phyloP scores from a whole-genome alignment of 2,113 vertebrate genomes.

The Herpailurus yagouaroundi region DNA sequence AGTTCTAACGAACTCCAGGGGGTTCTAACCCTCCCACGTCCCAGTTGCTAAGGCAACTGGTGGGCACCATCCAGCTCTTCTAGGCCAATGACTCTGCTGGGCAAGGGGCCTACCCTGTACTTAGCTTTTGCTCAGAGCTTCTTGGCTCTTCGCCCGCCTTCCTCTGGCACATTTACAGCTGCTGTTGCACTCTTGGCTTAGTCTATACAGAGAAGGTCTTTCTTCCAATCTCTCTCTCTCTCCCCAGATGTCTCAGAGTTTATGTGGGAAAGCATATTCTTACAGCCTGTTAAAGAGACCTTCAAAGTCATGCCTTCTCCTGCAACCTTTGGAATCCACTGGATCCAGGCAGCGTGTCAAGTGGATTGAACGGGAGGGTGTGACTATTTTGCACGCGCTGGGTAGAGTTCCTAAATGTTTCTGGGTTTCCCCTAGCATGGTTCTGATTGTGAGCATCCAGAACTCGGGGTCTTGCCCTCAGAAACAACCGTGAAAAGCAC shows the following conservation, averaged over 20 bases:
- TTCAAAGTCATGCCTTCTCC: constrained; percentile 18
- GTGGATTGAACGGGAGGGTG: neutral
- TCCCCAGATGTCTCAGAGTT: constrained; percentile 47
- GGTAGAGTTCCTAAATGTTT: neutral
- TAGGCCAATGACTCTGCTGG: neutral
- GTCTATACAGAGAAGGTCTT: constrained; percentile 20
- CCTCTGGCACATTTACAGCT: constrained; percentile 44
- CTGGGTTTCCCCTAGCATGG: constrained; percentile 54
- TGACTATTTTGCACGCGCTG: neutral
- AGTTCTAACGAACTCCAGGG: neutral
- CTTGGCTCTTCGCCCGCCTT: constrained; percentile 66
- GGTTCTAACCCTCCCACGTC: neutral
- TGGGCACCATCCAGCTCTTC: constrained; percentile 10
- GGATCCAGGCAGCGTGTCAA: neutral
- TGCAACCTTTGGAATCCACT: neutral
- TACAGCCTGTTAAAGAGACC: neutral
- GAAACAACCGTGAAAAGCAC: neutral
- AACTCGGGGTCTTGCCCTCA: constrained; percentile 10
- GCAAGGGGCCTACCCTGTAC: neutral
- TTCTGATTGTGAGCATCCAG: neutral
- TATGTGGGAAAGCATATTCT: constrained; percentile 58
- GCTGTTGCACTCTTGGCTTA: constrained; percentile 56
- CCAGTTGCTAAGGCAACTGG: constrained; percentile 65
- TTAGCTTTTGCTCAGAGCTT: constrained; percentile 27
- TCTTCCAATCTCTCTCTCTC: neutral